phyloP scores from a whole-genome alignment of 2,113 vertebrate genomes.

The Odocoileus hemionus region DNA sequence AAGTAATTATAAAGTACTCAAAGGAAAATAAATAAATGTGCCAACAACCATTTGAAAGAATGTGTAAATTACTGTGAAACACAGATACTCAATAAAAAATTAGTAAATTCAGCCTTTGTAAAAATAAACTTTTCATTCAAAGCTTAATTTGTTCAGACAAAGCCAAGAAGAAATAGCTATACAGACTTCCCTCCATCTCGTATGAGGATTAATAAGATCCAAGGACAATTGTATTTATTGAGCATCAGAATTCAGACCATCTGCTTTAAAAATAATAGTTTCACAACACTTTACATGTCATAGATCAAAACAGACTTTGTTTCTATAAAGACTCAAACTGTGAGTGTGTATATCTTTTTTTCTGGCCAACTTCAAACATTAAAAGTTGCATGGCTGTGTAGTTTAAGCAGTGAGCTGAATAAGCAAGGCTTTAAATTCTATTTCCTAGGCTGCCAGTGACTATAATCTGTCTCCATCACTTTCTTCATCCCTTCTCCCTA shows the following conservation, averaged over 20 bases:
- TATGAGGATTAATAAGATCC: not conserved
- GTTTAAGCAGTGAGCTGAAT: not conserved
- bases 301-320: slow-evolving; percentile 40
- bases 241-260: slow-evolving; percentile 38
- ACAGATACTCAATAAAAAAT: slow-evolving; percentile 34
- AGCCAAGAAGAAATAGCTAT: slow-evolving; percentile 24
- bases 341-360: not conserved
- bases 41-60: slow-evolving; percentile 28
- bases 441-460: not conserved
- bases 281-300: not conserved
- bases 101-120: slow-evolving; percentile 25
- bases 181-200: not conserved
- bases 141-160: slow-evolving; percentile 23
- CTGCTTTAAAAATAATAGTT: slow-evolving; percentile 35
- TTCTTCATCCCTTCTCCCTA: not conserved
- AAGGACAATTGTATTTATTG: slow-evolving; percentile 42
- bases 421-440: not conserved
- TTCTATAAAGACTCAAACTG: slow-evolving; percentile 1
- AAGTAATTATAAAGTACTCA: slow-evolving; percentile 47
- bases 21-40: slow-evolving; percentile 50
- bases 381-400: not conserved
- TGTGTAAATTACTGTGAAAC: slow-evolving; percentile 35
- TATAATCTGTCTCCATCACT: not conserved
- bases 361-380: not conserved
- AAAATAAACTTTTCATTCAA: slow-evolving; percentile 58